Base-by-base conservation (phyloP, 2,888 invertebrate species). In the Drosophila kambysellisi region DNA sequence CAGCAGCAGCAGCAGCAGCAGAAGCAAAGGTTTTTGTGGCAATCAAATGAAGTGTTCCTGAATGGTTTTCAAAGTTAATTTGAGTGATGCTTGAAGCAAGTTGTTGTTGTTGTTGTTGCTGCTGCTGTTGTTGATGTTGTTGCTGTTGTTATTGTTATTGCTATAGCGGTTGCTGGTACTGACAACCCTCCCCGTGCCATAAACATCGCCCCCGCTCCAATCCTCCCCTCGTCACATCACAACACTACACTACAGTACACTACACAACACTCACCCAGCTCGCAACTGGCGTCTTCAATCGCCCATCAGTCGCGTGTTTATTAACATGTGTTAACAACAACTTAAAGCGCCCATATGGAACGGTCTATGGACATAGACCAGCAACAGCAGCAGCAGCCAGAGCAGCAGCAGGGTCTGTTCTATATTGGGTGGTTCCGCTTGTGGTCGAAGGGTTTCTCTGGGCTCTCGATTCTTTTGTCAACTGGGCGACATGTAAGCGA, bases 31-130 rank as follows among this genome's bases (percentile, higher is more conserved):
- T 84, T 90, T 90, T 90, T 87, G 82, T 78, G 86, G 90, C 90
- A 90, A 92, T 92, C 91, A 92, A 92, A 91, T 91, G 92, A 92
- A 92, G 91, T 92, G 92, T 91, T 92, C 91, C 91, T 92, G 92
- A 92, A 91, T 91, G 91, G 91, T 89, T 91, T 90, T 92, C 90
- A 92, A 92, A 92, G 91, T 92, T 92, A 92, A 92, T 92, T 92
- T 91, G 90, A 92, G 92, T 91, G 91, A 91, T 90, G 91, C 91
- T 92, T 90, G 79, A 90, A 76, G 61, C 52, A 56, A 72, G 74
- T 56, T 70, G 67, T 61, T 64, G 68, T 57, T 54, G 25, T 25
- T 25, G 25, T 25, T 25, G 25, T 25, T 25, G 25, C 25, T 25
- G 25, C 3, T 25, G 25, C 4, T 66, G 58, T 15, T 39, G 39